Evolutionary conservation across 37 sponge, comb jelly and placozoan species (phyloP).

Genomic region (Oopsacas minuta): DNA sequence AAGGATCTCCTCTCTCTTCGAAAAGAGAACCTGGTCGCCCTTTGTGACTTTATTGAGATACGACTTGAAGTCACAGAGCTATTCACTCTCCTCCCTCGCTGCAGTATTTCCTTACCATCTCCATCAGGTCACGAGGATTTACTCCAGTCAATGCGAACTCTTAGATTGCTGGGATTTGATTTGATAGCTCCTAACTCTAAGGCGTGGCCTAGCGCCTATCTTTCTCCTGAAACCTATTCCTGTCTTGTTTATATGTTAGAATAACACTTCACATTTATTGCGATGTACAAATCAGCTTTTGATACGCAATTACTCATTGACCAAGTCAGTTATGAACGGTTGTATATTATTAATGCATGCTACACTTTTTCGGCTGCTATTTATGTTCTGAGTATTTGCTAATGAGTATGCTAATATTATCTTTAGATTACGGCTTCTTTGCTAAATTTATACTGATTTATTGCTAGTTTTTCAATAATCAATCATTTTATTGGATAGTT

Average conservation of each 20-base stretch:
- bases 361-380: too few species aligned
- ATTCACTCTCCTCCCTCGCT: neutral
- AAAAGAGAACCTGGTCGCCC: constrained; percentile 15
- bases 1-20: constrained; percentile 3
- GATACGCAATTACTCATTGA: too few species aligned
- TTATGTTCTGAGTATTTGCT: too few species aligned
- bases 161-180: neutral
- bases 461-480: too few species aligned
- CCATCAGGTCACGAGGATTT: neutral
- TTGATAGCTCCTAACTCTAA: neutral
- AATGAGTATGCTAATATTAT: too few species aligned
- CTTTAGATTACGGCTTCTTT: too few species aligned
- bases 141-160: neutral
- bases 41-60: constrained; percentile 3
- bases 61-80: neutral
- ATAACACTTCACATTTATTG: too few species aligned
- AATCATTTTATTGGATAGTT: too few species aligned
- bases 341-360: too few species aligned
- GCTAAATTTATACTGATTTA: too few species aligned
- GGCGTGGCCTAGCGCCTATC: neutral
- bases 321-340: too few species aligned
- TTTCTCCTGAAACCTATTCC: neutral
- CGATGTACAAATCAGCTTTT: too few species aligned
- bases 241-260: neutral
- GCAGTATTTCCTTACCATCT: neutral